A percentile compares a stretch with the other conserved stretches of the same genome.
phyloP scores from a whole-genome alignment of 1,140 invertebrate genomes.

The Pinna nobilis region DNA sequence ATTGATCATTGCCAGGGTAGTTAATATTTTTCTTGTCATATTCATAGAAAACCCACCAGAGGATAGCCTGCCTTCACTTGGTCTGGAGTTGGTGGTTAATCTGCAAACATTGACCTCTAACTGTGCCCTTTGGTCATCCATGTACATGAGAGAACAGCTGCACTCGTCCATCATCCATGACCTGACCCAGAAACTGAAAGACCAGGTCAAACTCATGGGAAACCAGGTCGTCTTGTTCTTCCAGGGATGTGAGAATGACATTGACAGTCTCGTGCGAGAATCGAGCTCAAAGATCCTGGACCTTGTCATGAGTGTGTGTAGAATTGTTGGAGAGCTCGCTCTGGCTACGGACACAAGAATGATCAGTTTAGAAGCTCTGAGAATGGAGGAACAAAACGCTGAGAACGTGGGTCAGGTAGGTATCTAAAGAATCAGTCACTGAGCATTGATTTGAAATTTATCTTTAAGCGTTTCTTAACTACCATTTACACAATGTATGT shows the following conservation, averaged over 20 bases:
- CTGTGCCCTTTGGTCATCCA: conserved; percentile 56
- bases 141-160: conserved; percentile 41
- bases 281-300: conserved; percentile 55
- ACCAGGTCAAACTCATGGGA: conserved; percentile 57
- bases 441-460: too few relatives aligned
- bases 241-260: conserved; percentile 67
- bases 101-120: conserved; percentile 56
- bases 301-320: conserved; percentile 53
- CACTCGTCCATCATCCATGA: conserved; percentile 58
- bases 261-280: conserved; percentile 62
- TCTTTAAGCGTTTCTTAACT: too few relatives aligned
- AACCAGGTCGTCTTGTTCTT: conserved; percentile 61
- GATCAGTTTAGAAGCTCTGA: conserved; percentile 48
- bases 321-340: conserved; percentile 62
- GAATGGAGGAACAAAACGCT: conserved; percentile 3
- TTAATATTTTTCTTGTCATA: not conserved
- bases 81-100: conserved; percentile 52
- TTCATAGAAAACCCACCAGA: not conserved
- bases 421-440: too few relatives aligned
- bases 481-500: too few relatives aligned
- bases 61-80: not conserved
- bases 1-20: too few relatives aligned
- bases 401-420: too few relatives aligned
- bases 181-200: conserved; percentile 48
- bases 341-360: conserved; percentile 63